phyloP scores from a whole-genome alignment of 2,888 invertebrate genomes.

The Leptinotarsa rubiginosa region DNA sequence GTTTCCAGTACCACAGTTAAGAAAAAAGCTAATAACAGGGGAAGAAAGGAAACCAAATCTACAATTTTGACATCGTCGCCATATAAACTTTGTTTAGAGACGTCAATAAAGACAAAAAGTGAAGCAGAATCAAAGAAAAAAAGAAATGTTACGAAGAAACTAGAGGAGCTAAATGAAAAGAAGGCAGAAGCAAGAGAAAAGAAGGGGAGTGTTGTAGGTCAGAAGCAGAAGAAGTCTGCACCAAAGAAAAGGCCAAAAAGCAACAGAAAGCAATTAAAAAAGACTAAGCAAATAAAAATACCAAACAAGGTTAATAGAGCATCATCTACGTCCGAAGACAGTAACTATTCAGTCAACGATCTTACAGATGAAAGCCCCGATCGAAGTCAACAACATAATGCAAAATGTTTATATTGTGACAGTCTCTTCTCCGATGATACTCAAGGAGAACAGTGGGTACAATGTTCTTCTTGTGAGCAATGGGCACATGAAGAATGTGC shows the following conservation, averaged over 20 bases:
- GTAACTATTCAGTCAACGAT: slow-evolving; percentile 2
- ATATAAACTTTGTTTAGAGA: not conserved
- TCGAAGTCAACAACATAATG: not conserved
- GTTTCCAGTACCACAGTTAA: not conserved
- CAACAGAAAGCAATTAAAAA: too few relatives aligned
- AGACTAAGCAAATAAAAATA: not conserved
- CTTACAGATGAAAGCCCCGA: not conserved
- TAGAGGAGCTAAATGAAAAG: not conserved
- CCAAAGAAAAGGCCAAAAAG: too few relatives aligned
- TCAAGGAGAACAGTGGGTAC: not conserved
- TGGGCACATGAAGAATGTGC: too few relatives aligned
- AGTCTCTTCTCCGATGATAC: not conserved
- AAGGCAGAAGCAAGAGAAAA: not conserved
- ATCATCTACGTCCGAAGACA: not conserved
- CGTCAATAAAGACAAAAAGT: not conserved
- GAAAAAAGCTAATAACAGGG: not conserved
- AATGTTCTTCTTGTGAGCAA: not conserved
- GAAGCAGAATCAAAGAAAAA: not conserved
- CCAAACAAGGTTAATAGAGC: not conserved
- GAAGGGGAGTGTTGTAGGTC: too few relatives aligned
- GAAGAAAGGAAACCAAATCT: not conserved
- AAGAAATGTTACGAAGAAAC: not conserved
- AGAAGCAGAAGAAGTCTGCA: too few relatives aligned
- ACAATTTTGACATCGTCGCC: not conserved
- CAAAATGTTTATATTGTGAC: not conserved